These are phyloP conservation scores for Dromaius novaehollandiae DNA, from an alignment of 2,113 vertebrate genomes.

Conservation along the genomic window DNA sequence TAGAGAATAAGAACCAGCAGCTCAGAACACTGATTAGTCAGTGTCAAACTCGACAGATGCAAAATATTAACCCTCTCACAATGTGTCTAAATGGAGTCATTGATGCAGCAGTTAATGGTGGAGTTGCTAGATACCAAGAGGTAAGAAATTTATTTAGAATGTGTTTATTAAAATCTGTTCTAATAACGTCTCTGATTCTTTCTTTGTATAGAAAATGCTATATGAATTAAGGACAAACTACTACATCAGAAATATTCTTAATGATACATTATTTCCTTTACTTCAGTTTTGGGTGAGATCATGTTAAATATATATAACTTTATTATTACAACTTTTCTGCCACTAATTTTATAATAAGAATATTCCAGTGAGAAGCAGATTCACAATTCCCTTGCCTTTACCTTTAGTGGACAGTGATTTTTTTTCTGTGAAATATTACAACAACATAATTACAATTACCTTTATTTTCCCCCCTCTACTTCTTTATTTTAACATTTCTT, in stretches of 20 bases:
- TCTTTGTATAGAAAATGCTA: neutral
- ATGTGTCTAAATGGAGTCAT: slow-evolving; percentile 99
- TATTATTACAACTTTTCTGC: neutral
- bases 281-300: neutral
- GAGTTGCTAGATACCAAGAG: slow-evolving; percentile 97
- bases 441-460: neutral
- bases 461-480: neutral
- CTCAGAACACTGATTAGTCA: slow-evolving; percentile 93
- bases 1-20: slow-evolving; percentile 98
- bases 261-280: neutral
- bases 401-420: neutral
- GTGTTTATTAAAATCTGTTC: neutral
- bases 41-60: slow-evolving; percentile 95
- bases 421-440: neutral
- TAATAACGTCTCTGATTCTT: neutral
- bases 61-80: slow-evolving; percentile 97
- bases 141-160: slow-evolving; percentile 70
- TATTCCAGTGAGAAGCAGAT: neutral
- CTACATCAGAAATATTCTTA: neutral
- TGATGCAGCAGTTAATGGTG: slow-evolving; percentile 97
- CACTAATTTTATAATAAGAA: neutral
- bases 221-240: neutral
- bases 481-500: neutral
- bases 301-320: neutral
- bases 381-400: neutral